Conservation (phyloP, 2,113 vertebrate genomes). For the Tetrao urogallus region DNA sequence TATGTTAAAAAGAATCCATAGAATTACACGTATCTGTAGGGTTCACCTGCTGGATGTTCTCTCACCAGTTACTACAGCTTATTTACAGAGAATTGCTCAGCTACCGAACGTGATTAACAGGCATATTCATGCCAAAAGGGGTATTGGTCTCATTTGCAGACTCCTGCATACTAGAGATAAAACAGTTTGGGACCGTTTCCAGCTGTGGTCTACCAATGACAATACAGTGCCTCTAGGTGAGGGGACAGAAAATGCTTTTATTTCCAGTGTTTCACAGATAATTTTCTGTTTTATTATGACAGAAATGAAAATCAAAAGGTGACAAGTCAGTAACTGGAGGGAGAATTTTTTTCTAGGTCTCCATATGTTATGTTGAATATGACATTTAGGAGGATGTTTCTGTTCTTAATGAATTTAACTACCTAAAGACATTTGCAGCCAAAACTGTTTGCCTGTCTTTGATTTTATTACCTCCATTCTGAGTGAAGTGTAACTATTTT, state of each 20-base stretch:
- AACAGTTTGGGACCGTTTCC: constrained; percentile 11
- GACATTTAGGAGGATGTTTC: background rate
- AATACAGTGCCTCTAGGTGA: background rate
- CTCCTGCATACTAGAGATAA: constrained; percentile 35
- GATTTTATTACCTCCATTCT: background rate
- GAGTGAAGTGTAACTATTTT: constrained; percentile 10
- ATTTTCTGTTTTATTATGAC: background rate
- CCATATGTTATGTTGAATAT: background rate
- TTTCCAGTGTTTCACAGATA: background rate
- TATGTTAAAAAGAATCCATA: background rate
- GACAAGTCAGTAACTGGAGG: background rate
- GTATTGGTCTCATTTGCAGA: background rate
- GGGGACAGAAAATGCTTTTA: background rate
- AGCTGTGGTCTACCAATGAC: background rate
- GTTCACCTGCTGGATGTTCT: background rate
- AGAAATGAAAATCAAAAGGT: background rate
- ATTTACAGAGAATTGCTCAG: background rate
- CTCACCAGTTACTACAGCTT: background rate
- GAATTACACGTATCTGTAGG: background rate
- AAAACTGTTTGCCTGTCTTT: background rate
- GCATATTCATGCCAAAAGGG: background rate
- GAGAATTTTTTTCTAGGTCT: background rate
- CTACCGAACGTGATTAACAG: constrained; percentile 14
- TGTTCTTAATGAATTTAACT: background rate
- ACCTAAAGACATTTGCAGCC: background rate